Conservation (phyloP, 1,140 invertebrate species). For the Spodoptera litura region DNA sequence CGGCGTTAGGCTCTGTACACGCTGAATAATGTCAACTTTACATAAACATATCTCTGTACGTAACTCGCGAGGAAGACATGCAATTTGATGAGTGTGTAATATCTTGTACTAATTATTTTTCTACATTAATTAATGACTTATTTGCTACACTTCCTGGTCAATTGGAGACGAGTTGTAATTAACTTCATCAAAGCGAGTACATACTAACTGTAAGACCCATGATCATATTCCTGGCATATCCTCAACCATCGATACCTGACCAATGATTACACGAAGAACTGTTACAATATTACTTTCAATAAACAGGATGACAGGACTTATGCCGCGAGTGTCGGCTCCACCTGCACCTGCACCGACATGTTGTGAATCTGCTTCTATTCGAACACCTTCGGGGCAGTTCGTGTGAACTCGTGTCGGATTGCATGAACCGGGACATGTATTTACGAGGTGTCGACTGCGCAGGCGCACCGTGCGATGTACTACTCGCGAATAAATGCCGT, state of each 20-base stretch:
- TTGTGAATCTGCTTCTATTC: background rate
- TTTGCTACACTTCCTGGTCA: too few relatives aligned
- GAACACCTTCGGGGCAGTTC: slow-evolving; percentile 1
- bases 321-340: background rate
- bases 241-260: too few relatives aligned
- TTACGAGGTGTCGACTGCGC: slow-evolving; percentile 51
- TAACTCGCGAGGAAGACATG: background rate
- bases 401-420: slow-evolving; percentile 27
- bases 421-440: slow-evolving; percentile 46
- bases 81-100: too few relatives aligned
- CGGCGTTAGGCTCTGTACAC: slow-evolving; percentile 18
- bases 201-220: too few relatives aligned
- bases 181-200: too few relatives aligned
- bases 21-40: background rate
- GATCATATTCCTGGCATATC: too few relatives aligned
- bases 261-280: too few relatives aligned
- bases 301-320: too few relatives aligned
- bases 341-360: slow-evolving; percentile 8
- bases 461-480: slow-evolving; percentile 22
- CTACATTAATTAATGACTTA: too few relatives aligned
- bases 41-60: background rate
- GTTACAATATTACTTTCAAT: too few relatives aligned
- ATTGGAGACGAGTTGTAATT: too few relatives aligned
- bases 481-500: slow-evolving; percentile 34
- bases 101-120: too few relatives aligned